Conservation (phyloP, 1,140 invertebrate species). For the Drosophila kepulauana region DNA sequence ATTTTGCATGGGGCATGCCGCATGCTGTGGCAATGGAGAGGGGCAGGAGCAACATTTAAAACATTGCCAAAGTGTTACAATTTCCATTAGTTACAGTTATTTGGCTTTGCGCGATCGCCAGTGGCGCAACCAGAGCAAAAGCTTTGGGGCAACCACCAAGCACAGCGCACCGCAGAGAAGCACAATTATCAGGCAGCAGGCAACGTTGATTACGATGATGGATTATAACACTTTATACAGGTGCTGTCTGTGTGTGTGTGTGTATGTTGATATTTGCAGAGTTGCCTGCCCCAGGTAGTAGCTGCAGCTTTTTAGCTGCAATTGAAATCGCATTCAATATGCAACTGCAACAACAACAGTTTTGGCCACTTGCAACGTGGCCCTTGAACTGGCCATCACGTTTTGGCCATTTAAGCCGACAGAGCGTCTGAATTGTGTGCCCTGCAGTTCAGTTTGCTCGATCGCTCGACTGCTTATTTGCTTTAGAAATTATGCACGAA, state of each 20-base stretch:
- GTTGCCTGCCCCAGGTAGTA: neutral
- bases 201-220: slow-evolving; percentile 80
- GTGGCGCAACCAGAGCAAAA: slow-evolving; percentile 44
- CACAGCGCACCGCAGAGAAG: slow-evolving; percentile 30
- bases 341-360: slow-evolving; percentile 13
- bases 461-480: slow-evolving; percentile 35
- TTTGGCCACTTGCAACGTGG: slow-evolving; percentile 1
- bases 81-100: slow-evolving; percentile 83
- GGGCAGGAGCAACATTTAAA: slow-evolving; percentile 57
- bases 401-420: slow-evolving; percentile 42
- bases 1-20: slow-evolving; percentile 42
- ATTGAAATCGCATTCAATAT: slow-evolving; percentile 17
- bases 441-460: neutral
- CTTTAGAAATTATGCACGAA: slow-evolving; percentile 49
- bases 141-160: slow-evolving; percentile 47
- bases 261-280: neutral
- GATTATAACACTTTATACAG: slow-evolving; percentile 78
- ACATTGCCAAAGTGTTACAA: slow-evolving; percentile 80
- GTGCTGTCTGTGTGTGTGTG: slow-evolving; percentile 8
- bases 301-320: slow-evolving; percentile 16
- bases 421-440: neutral
- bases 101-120: slow-evolving; percentile 53
- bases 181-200: slow-evolving; percentile 62
- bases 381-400: slow-evolving; percentile 44
- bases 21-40: neutral